phyloP scores from a whole-genome alignment of 1,140 invertebrate species.

The Melitaea cinxia region DNA sequence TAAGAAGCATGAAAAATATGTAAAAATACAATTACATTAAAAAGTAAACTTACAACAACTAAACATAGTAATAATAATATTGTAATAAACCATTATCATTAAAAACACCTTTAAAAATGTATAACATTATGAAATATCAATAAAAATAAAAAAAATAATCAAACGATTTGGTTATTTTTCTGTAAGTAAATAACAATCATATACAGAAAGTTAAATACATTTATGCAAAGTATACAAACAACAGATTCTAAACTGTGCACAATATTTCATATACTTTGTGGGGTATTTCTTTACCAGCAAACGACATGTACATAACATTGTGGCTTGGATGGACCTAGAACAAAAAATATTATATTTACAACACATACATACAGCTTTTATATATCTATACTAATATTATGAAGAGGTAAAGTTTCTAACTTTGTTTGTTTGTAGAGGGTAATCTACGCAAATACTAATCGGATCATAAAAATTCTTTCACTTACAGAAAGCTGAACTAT shows the following conservation, averaged over 20 bases:
- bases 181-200: background rate
- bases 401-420: no score
- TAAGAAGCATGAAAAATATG: background rate
- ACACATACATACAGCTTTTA: no score
- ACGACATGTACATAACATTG: constrained; percentile 87
- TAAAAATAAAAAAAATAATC: background rate
- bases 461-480: no score
- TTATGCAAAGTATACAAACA: background rate
- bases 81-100: background rate
- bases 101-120: constrained; percentile 1
- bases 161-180: constrained; percentile 1
- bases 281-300: constrained; percentile 85
- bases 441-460: no score
- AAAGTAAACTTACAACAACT: constrained; percentile 1
- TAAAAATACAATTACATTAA: background rate
- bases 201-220: background rate
- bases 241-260: constrained; percentile 52
- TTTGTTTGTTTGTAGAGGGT: no score
- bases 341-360: constrained; percentile 17
- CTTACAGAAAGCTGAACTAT: no score
- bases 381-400: no score
- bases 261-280: constrained; percentile 83
- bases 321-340: constrained; percentile 87
- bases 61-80: background rate
- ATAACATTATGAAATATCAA: background rate